Percentiles rank a stretch among this genome's conserved stretches.
These are phyloP conservation scores for Trematomus loennbergii DNA, from an alignment of 2,113 vertebrate genomes.

Conservation along the genomic window DNA sequence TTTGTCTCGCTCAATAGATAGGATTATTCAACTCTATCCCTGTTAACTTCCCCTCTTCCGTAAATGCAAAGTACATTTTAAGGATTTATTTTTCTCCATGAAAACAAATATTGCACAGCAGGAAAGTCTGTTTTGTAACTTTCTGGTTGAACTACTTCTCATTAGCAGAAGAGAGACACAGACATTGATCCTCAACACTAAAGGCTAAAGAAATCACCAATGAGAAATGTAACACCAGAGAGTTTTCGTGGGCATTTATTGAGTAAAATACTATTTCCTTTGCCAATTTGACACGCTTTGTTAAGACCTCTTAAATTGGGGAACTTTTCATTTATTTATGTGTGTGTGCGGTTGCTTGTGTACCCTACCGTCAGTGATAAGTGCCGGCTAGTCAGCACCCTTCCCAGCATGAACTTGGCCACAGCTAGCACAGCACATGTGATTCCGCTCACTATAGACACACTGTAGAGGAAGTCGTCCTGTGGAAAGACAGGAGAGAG, in stretches of 20 bases:
- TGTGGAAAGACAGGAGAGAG: constrained; percentile 65
- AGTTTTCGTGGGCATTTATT: not conserved
- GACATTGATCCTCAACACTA: not conserved
- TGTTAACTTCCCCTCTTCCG: not conserved
- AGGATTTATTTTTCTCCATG: not conserved
- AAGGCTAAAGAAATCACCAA: not conserved
- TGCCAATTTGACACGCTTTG: not conserved
- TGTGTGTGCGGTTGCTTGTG: constrained; percentile 1
- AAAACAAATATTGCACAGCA: not conserved
- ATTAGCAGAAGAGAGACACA: not conserved
- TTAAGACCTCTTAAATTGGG: not conserved
- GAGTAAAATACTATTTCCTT: not conserved
- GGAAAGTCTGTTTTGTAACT: too few species aligned
- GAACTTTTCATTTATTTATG: constrained; percentile 1
- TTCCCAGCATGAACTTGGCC: constrained; percentile 96
- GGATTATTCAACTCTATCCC: not conserved
- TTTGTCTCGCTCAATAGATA: not conserved
- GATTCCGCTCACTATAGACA: constrained; percentile 96
- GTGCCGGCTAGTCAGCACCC: constrained; percentile 95
- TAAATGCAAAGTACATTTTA: not conserved
- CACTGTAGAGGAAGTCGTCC: constrained; percentile 97
- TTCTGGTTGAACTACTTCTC: not conserved
- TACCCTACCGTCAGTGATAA: constrained; percentile 94
- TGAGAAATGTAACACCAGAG: not conserved
- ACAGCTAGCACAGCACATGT: constrained; percentile 91